Percentiles rank a stretch among this genome's conserved stretches.
Conservation (phyloP, 2,888 invertebrate species). For the Meandrusa payeni region DNA sequence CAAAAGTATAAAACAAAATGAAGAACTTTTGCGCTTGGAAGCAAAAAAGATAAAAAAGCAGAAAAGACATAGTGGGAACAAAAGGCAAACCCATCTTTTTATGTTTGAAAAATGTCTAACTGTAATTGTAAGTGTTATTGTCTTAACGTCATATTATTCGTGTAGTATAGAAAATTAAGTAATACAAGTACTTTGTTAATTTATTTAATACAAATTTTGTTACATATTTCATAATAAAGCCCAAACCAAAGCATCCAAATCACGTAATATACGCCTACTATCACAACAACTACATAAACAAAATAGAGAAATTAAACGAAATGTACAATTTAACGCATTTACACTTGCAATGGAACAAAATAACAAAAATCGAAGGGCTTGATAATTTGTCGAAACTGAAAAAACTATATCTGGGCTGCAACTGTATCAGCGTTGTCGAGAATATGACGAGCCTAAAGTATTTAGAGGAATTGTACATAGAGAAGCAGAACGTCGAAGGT, state of each 20-base stretch:
- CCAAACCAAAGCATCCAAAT: slow-evolving; percentile 53
- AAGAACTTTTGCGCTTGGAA: slow-evolving; percentile 54
- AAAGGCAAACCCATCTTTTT: slow-evolving; percentile 72
- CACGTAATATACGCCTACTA: slow-evolving; percentile 84
- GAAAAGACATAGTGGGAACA: slow-evolving; percentile 44
- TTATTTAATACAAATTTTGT: too few species aligned
- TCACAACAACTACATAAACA: slow-evolving; percentile 89
- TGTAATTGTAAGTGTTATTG: slow-evolving; percentile 76
- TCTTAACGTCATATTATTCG: background rate
- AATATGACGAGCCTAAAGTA: slow-evolving; percentile 81
- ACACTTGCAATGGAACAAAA: slow-evolving; percentile 89
- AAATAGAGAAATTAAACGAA: slow-evolving; percentile 85
- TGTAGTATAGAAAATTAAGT: too few species aligned
- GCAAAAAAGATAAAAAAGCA: slow-evolving; percentile 57
- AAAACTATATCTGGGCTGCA: slow-evolving; percentile 88
- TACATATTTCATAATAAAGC: too few species aligned
- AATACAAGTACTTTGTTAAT: too few species aligned
- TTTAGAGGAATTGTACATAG: slow-evolving; percentile 85
- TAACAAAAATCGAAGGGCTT: slow-evolving; percentile 85
- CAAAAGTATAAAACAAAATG: slow-evolving; percentile 45
- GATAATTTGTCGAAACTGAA: slow-evolving; percentile 83
- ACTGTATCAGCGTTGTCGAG: slow-evolving; percentile 85
- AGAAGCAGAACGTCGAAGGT: slow-evolving; percentile 81
- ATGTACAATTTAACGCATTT: slow-evolving; percentile 84
- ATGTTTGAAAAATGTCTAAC: slow-evolving; percentile 80